Conservation (phyloP, 2,797 vertebrate species). For the Netta rufina region DNA sequence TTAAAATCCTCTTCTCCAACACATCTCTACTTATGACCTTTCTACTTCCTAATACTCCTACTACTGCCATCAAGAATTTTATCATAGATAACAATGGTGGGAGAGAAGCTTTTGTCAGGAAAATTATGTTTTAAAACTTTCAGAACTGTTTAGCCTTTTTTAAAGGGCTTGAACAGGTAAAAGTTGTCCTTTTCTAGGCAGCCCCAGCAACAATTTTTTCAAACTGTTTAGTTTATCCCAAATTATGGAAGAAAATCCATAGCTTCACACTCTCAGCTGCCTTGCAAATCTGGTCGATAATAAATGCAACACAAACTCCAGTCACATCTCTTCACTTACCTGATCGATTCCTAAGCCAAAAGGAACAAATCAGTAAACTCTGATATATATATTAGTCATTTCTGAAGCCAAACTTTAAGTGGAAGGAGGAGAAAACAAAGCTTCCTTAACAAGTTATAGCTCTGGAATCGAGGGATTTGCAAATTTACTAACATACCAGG, state of each 20-base stretch:
- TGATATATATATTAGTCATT: accelerated
- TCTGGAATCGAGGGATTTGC: not conserved
- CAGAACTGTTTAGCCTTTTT: not conserved
- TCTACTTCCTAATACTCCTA: not conserved
- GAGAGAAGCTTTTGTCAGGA: not conserved
- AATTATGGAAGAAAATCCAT: not conserved
- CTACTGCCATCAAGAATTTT: not conserved
- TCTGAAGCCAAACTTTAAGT: not conserved
- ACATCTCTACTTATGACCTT: not conserved
- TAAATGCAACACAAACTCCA: not conserved
- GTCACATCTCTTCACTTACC: not conserved
- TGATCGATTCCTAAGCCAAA: not conserved
- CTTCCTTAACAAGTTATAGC: not conserved
- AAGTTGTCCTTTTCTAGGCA: not conserved
- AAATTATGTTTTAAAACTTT: not conserved
- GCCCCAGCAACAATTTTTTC: not conserved
- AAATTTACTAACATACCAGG: not conserved
- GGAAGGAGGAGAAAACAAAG: accelerated
- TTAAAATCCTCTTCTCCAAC: not conserved
- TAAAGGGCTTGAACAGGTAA: not conserved
- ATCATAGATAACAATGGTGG: not conserved
- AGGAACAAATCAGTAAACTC: not conserved
- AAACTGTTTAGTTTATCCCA: not conserved
- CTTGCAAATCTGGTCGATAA: not conserved
- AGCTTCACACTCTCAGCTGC: not conserved